phyloP scores from a whole-genome alignment of 2,888 invertebrate genomes.

The Hofmannophila pseudospretella region DNA sequence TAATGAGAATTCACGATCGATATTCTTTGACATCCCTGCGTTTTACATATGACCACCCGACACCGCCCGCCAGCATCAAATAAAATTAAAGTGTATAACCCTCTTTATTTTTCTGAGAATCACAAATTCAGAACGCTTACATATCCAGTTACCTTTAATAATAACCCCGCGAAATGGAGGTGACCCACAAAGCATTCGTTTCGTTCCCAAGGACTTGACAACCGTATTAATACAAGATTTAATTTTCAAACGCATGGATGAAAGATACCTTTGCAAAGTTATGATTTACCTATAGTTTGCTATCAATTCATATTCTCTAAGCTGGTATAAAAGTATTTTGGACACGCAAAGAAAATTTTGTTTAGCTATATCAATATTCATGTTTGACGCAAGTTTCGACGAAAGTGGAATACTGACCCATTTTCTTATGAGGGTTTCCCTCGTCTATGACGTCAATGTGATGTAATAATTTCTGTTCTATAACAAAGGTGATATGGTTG shows the following conservation, averaged over 20 bases:
- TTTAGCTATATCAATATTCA: conserved; percentile 27
- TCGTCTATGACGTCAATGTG: conserved; percentile 58
- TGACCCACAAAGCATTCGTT: conserved; percentile 39
- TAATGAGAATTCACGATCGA: too few species aligned
- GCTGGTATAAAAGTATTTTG: conserved; percentile 11
- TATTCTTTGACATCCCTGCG: too few species aligned
- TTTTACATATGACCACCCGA: too few species aligned
- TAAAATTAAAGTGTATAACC: conserved; percentile 5
- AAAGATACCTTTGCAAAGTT: conserved; percentile 5
- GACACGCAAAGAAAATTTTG: conserved; percentile 21
- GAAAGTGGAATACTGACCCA: conserved; percentile 62
- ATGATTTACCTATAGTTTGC: background rate
- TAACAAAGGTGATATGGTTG: conserved; percentile 38
- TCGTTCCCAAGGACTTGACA: conserved; percentile 21
- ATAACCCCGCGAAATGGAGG: conserved; percentile 41
- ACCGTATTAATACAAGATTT: conserved; percentile 9
- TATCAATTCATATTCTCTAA: background rate
- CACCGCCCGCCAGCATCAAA: background rate
- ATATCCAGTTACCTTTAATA: conserved; percentile 46
- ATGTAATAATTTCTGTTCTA: conserved; percentile 30
- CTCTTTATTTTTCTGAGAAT: conserved; percentile 31
- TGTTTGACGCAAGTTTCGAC: conserved; percentile 50
- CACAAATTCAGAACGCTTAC: conserved; percentile 27
- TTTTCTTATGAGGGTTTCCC: conserved; percentile 51
- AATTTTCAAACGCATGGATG: conserved; percentile 10